Conservation (phyloP, 2,797 vertebrate genomes). For the Neoniphon sammara region DNA sequence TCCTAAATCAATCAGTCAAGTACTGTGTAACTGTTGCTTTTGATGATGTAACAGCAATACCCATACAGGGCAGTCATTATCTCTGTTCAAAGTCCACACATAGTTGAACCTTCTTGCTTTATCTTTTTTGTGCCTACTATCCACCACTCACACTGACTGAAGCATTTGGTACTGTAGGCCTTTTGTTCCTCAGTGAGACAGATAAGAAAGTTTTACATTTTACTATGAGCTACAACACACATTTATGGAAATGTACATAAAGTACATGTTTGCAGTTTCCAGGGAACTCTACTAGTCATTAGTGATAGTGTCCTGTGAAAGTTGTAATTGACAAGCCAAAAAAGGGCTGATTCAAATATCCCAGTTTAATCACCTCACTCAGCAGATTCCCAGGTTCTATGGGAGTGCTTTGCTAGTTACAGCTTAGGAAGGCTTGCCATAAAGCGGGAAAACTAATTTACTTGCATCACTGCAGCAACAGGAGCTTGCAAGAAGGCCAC, state of each 20-base stretch:
- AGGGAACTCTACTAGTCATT: not conserved
- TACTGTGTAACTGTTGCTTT: not conserved
- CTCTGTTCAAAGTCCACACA: slow-evolving; percentile 16
- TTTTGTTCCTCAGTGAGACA: slow-evolving; percentile 61
- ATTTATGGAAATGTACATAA: not conserved
- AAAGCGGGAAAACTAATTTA: not conserved
- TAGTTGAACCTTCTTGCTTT: slow-evolving; percentile 18
- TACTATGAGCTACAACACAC: slow-evolving; percentile 12
- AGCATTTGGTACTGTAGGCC: slow-evolving; percentile 39
- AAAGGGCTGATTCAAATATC: slow-evolving; percentile 7
- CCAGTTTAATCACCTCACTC: slow-evolving; percentile 4
- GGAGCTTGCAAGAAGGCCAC: not conserved
- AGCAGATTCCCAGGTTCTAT: not conserved
- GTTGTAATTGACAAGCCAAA: not conserved
- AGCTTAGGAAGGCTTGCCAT: not conserved
- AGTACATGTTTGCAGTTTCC: not conserved
- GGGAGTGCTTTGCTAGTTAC: slow-evolving; percentile 3
- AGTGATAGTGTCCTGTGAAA: not conserved
- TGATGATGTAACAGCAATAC: not conserved
- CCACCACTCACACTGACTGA: slow-evolving; percentile 24
- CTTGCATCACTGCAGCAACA: not conserved
- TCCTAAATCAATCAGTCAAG: no score
- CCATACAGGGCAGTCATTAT: slow-evolving; percentile 1
- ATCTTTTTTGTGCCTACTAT: slow-evolving; percentile 48
- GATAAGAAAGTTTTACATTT: slow-evolving; percentile 77